Evolutionary conservation across 2,113 vertebrate species (phyloP).

Genomic region (Clarias gariepinus): DNA sequence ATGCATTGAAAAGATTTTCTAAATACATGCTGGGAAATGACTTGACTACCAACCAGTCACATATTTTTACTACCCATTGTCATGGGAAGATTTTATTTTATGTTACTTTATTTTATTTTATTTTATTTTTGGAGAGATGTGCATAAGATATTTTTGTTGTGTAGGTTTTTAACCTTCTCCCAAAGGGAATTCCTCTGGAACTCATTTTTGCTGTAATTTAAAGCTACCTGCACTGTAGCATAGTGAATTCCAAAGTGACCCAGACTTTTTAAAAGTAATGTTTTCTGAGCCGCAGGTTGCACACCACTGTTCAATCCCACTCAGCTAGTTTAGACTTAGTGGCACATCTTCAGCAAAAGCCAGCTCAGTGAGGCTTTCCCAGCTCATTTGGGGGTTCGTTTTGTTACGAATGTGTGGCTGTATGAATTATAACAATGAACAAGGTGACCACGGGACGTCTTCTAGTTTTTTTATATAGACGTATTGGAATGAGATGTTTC

Average conservation of each 20-base stretch:
- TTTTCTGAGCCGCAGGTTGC: neutral
- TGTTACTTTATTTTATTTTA: neutral
- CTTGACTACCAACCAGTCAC: no score
- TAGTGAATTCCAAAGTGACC: neutral
- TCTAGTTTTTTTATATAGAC: neutral
- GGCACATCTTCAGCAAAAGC: neutral
- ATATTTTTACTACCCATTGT: neutral
- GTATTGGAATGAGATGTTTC: neutral
- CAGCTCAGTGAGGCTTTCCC: neutral
- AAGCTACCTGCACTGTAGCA: slow-evolving; percentile 6
- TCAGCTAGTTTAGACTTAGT: neutral
- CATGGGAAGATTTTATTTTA: neutral
- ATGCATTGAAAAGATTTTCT: neutral
- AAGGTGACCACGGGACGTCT: neutral
- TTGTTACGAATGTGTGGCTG: neutral
- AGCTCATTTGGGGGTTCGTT: neutral
- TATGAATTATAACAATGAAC: neutral
- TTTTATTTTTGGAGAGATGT: neutral
- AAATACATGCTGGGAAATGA: no score
- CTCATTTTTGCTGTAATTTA: slow-evolving; percentile 14
- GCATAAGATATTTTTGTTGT: neutral
- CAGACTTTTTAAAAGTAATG: neutral
- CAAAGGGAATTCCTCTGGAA: neutral
- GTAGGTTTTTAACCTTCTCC: neutral
- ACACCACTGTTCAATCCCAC: neutral